These are phyloP conservation scores for Automeris io DNA, from an alignment of 2,888 invertebrate genomes.

Conservation along the genomic window DNA sequence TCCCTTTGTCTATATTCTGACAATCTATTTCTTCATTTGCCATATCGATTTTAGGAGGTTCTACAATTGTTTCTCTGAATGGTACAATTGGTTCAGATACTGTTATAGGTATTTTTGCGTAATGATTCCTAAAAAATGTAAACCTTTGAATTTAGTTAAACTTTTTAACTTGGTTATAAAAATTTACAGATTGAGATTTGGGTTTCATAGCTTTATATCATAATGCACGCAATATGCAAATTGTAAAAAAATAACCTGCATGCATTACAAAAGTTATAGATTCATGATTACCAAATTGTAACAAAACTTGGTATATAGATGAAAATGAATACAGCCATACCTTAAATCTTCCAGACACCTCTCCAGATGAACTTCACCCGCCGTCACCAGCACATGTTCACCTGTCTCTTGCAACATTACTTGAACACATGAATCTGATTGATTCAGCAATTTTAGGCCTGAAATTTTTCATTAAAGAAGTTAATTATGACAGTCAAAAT, in stretches of 20 bases:
- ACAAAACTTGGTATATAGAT: too few relatives aligned
- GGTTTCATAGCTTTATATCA: too few relatives aligned
- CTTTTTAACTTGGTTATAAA: background rate
- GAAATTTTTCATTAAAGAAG: too few relatives aligned
- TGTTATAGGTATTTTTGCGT: conserved; percentile 90
- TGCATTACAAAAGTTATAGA: too few relatives aligned
- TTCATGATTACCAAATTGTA: too few relatives aligned
- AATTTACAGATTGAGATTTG: too few relatives aligned
- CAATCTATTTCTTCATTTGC: conserved; percentile 89
- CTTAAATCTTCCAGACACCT: conserved; percentile 95
- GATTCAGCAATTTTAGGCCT: conserved; percentile 90
- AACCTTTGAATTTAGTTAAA: background rate
- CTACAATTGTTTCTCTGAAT: conserved; percentile 94
- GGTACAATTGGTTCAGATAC: conserved; percentile 98
- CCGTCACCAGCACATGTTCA: conserved; percentile 95
- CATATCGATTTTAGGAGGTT: conserved; percentile 88
- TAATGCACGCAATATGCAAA: too few relatives aligned
- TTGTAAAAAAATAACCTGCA: too few relatives aligned
- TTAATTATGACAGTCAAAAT: too few relatives aligned
- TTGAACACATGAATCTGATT: conserved; percentile 96
- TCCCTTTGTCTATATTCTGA: conserved; percentile 68
- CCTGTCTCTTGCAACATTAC: conserved; percentile 94
- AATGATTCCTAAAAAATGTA: conserved; percentile 72
- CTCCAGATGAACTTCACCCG: conserved; percentile 98
- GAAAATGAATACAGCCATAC: conserved; percentile 35